Evolutionary conservation across 2,113 vertebrate genomes (phyloP), one percentile per base, ranked within the genome.

Genomic region (Anguilla japonica): DNA sequence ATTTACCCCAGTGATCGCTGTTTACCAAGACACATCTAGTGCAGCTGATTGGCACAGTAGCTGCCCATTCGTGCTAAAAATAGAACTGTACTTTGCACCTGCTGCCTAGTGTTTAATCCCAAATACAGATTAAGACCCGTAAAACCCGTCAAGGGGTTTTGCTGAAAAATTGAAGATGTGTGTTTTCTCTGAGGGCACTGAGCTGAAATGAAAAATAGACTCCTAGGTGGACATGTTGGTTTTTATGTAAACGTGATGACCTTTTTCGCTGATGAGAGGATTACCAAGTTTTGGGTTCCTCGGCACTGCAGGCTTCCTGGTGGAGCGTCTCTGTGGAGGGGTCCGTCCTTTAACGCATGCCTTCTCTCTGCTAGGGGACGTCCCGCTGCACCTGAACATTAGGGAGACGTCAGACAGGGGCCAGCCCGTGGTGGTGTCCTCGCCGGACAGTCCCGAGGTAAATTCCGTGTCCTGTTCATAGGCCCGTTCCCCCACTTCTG

Each of bases 311-410:
- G 71, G 34, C 26, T 53, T 53, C 9, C 7, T 53, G 50, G 50
- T 53, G 50, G 50, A 53, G 50, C 13, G 0, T 53, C 50, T 53
- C 50, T 53, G 7, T 53, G 50, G 13, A 9, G 50, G 50, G 9
- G 13, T 7, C 8, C 13, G 50, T 53, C 50, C 50, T 53, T 0
- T 53, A 53, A 53, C 7, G 50, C 13, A 11, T n/a, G 1, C 67
- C 20, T 82, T 89, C 18, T 82, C 0, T 5, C 39, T 60, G 92
- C 20, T 89, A 99, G 98, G 98, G 89, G 97, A 99, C n/a, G 56
- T 99, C 90, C 98, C 98, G 34, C 95, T 99, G 18, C 97, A 99
- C 82, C 89, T 98, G 5, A 98, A 94, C 88, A 99, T 99, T 95
- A 96, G 98, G 89, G 97, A 99, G 94, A 95, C 90, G 0, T 98